Conservation (phyloP, 2,888 invertebrate species). For the Andrena flavipes region DNA sequence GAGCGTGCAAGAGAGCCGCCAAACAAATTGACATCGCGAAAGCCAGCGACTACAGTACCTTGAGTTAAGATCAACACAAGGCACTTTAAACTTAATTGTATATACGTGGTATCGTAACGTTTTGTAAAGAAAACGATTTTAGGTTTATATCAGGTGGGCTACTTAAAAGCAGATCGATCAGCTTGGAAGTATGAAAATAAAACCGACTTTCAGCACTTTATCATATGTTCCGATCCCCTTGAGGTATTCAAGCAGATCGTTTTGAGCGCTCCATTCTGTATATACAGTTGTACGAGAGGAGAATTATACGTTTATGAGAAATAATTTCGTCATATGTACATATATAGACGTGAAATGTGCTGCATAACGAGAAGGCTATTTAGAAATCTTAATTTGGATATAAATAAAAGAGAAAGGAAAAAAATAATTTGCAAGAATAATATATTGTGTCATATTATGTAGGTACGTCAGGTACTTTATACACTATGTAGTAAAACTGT, state of each 20-base stretch:
- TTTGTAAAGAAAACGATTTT: too few relatives aligned
- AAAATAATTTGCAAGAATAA: conserved; percentile 23
- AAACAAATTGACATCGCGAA: conserved; percentile 83
- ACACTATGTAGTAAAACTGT: conserved; percentile 12
- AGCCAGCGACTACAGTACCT: conserved; percentile 70
- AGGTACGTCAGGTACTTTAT: background rate
- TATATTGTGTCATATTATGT: conserved; percentile 1
- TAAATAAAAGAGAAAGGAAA: background rate
- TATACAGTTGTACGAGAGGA: conserved; percentile 4
- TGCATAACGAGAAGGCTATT: background rate
- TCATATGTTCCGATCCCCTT: background rate
- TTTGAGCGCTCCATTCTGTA: background rate
- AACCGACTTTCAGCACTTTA: background rate
- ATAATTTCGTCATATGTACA: conserved; percentile 11
- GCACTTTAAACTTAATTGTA: conserved; percentile 9
- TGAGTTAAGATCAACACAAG: conserved; percentile 34
- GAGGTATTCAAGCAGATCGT: background rate
- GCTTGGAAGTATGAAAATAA: background rate
- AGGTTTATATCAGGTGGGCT: too few relatives aligned
- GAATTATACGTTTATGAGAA: conserved; percentile 8
- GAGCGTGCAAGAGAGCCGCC: conserved; percentile 84
- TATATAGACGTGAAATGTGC: background rate
- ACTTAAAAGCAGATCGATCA: too few relatives aligned
- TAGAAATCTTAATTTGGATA: background rate
- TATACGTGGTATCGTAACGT: background rate